phyloP scores from a whole-genome alignment of 2,888 invertebrate species.

The Archips xylosteana region DNA sequence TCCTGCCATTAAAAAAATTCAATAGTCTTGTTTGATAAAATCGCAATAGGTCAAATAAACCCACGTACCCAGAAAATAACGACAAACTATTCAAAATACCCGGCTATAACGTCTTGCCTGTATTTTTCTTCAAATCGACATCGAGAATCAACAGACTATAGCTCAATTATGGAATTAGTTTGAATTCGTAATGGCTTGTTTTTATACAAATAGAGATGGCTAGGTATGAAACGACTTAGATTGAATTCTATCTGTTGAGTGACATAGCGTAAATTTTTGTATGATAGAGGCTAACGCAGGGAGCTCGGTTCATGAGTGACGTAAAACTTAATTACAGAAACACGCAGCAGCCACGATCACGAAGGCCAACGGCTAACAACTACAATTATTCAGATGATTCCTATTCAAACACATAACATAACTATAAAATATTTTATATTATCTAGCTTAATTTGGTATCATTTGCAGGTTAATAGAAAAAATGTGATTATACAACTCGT shows the following conservation, averaged over 20 bases:
- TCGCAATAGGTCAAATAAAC: neutral
- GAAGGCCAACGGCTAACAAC: constrained; percentile 78
- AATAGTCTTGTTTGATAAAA: constrained; percentile 46
- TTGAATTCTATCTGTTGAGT: constrained; percentile 55
- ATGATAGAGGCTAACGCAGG: constrained; percentile 78
- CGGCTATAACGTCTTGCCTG: neutral
- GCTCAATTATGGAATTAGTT: constrained; percentile 24
- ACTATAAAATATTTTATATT: constrained; percentile 69
- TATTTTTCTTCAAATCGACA: constrained; percentile 15
- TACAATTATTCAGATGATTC: constrained; percentile 78
- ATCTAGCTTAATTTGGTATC: constrained; percentile 66
- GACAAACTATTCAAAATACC: neutral
- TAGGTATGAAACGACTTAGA: constrained; percentile 25
- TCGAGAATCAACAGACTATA: constrained; percentile 15
- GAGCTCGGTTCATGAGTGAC: constrained; percentile 80
- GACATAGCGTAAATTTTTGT: constrained; percentile 73
- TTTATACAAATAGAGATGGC: constrained; percentile 34
- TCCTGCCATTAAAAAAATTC: no score
- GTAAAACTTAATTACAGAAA: constrained; percentile 84
- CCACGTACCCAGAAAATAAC: neutral
- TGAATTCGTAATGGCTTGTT: constrained; percentile 28
- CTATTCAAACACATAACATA: constrained; percentile 64
- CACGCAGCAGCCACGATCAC: constrained; percentile 72
- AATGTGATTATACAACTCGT: constrained; percentile 72
- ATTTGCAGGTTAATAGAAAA: constrained; percentile 69